Evolutionary conservation across 2,797 vertebrate species (phyloP).

Genomic region (Spinus pinus): DNA sequence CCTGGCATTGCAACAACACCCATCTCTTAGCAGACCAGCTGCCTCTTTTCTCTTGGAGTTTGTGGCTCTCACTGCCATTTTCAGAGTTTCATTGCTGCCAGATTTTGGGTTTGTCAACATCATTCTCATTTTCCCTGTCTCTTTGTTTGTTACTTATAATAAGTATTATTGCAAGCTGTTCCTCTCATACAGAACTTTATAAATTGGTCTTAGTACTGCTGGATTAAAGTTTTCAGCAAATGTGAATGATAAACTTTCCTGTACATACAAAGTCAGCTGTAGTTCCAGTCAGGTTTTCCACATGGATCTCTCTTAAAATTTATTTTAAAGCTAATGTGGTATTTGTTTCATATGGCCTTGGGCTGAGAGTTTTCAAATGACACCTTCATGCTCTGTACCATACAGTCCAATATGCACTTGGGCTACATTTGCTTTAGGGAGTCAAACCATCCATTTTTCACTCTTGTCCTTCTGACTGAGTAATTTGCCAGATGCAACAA

Average conservation of each 20-base stretch:
- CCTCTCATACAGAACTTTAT: not conserved
- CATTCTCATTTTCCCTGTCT: not conserved
- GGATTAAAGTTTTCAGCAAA: not conserved
- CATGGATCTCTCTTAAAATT: not conserved
- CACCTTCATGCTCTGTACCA: not conserved
- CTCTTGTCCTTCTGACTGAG: not conserved
- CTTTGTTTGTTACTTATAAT: not conserved
- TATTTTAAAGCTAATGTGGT: constrained; percentile 2
- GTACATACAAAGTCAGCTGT: not conserved
- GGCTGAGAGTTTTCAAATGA: constrained; percentile 1
- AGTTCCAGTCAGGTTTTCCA: constrained; percentile 21
- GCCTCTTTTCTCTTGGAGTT: not conserved
- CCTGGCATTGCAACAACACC: not conserved
- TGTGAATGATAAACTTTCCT: constrained; percentile 34
- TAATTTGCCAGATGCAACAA: constrained; percentile 27
- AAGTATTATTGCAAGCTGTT: not conserved
- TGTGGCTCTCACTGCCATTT: not conserved
- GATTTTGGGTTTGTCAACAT: not conserved
- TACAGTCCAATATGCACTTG: constrained; percentile 5
- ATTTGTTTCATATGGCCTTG: constrained; percentile 25
- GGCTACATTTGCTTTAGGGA: not conserved
- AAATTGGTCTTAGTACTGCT: not conserved
- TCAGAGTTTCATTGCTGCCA: not conserved
- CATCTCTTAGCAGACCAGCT: not conserved
- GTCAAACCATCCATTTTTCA: constrained; percentile 24